Percentiles rank a stretch among this genome's conserved stretches.
Conservation (phyloP, 2,797 vertebrate species). For the Cryptoblepharus egeriae region DNA sequence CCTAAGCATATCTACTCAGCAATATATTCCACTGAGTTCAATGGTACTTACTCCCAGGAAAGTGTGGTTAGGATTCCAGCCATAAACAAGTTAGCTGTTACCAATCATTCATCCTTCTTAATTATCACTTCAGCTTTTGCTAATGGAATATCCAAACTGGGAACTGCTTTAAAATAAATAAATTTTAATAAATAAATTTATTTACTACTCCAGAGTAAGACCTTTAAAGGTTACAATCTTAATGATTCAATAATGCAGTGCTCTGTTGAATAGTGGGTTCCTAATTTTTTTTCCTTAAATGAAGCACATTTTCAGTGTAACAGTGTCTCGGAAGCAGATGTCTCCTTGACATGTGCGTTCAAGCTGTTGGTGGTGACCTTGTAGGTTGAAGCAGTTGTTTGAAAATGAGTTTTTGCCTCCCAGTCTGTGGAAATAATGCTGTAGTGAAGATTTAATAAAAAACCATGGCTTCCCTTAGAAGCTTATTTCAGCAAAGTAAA, state of each 20-base stretch:
- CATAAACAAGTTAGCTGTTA: neutral
- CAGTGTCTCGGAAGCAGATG: slow-evolving; percentile 77
- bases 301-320: slow-evolving; percentile 72
- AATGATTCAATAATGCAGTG: slow-evolving; percentile 76
- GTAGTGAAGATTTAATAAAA: slow-evolving; percentile 79
- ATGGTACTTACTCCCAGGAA: too few relatives aligned
- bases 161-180: neutral
- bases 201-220: neutral
- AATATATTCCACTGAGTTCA: too few relatives aligned
- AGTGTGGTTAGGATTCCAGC: too few relatives aligned
- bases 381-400: slow-evolving; percentile 77
- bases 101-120: neutral
- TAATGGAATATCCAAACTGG: neutral
- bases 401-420: slow-evolving; percentile 79
- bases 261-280: slow-evolving; percentile 65
- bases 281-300: slow-evolving; percentile 67
- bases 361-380: slow-evolving; percentile 82
- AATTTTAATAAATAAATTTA: too few relatives aligned
- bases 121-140: neutral
- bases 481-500: slow-evolving; percentile 85
- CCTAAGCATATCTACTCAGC: too few relatives aligned
- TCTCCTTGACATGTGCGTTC: slow-evolving; percentile 80
- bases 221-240: slow-evolving; percentile 55
- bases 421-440: slow-evolving; percentile 81
- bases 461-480: slow-evolving; percentile 72